These are phyloP conservation scores for Trachurus trachurus DNA, from an alignment of 2,797 vertebrate species.

Conservation along the genomic window DNA sequence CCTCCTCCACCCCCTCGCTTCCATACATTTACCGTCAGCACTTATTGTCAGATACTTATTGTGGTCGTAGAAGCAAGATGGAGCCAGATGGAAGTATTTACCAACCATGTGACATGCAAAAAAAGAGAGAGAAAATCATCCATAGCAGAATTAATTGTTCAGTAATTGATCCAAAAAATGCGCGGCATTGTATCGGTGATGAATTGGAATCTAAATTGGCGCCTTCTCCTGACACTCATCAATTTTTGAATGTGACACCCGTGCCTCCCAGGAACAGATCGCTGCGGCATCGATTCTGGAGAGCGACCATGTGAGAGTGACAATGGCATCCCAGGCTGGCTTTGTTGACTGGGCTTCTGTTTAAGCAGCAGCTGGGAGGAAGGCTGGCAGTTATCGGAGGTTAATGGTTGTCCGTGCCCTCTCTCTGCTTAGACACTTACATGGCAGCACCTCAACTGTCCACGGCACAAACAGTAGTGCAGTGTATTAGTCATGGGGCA, in stretches of 20 bases:
- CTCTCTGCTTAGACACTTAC: constrained; percentile 74
- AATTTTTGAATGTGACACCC: constrained; percentile 48
- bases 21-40: constrained; percentile 38
- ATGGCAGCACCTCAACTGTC: constrained; percentile 71
- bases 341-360: constrained; percentile 68
- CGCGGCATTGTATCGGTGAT: constrained; percentile 14
- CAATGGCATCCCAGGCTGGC: constrained; percentile 62
- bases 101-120: background rate
- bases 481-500: constrained; percentile 59
- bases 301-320: constrained; percentile 51
- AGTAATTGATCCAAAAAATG: constrained; percentile 10
- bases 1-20: background rate
- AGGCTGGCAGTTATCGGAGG: constrained; percentile 72
- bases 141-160: background rate
- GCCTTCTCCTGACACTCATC: constrained; percentile 22
- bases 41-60: constrained; percentile 39
- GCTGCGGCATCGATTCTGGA: constrained; percentile 60
- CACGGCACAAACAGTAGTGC: constrained; percentile 57
- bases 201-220: constrained; percentile 12
- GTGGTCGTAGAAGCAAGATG: constrained; percentile 20
- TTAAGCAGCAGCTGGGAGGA: constrained; percentile 71
- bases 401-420: constrained; percentile 76
- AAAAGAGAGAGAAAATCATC: constrained; percentile 1
- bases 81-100: constrained; percentile 7
- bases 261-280: constrained; percentile 40